Conservation (phyloP, 2,888 invertebrate genomes). For the Acronicta alni region DNA sequence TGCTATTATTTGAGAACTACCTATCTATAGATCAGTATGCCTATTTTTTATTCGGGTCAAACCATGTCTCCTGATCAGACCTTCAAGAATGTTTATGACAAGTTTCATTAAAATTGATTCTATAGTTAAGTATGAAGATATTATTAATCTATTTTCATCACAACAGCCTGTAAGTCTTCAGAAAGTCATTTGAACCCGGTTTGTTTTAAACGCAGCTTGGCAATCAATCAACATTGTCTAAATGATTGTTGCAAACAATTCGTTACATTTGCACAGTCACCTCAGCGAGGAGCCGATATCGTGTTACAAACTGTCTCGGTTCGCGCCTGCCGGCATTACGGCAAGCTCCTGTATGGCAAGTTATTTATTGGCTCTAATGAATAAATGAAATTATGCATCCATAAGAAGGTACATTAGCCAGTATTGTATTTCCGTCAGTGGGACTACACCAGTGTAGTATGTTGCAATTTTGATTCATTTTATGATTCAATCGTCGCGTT, state of each 20-base stretch:
- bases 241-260: constrained; percentile 65
- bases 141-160: constrained; percentile 2
- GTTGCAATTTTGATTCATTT: too few relatives aligned
- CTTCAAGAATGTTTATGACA: too few relatives aligned
- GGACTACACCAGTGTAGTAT: too few relatives aligned
- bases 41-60: too few relatives aligned
- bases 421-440: too few relatives aligned
- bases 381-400: not conserved
- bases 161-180: constrained; percentile 7
- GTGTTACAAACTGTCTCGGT: constrained; percentile 56
- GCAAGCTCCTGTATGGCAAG: constrained; percentile 13
- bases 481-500: too few relatives aligned
- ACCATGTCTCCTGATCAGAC: too few relatives aligned
- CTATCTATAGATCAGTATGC: too few relatives aligned
- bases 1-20: too few relatives aligned
- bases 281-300: constrained; percentile 52
- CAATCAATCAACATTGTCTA: constrained; percentile 58
- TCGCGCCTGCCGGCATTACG: constrained; percentile 27
- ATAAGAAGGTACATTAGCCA: too few relatives aligned
- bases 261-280: constrained; percentile 61
- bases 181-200: constrained; percentile 44
- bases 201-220: constrained; percentile 18
- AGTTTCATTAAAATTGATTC: too few relatives aligned
- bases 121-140: too few relatives aligned
- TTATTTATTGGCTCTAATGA: constrained; percentile 1